A percentile compares a stretch with the other conserved stretches of the same genome.
Evolutionary conservation across 1,140 invertebrate genomes (phyloP).

Genomic region (Papilio dardanus): DNA sequence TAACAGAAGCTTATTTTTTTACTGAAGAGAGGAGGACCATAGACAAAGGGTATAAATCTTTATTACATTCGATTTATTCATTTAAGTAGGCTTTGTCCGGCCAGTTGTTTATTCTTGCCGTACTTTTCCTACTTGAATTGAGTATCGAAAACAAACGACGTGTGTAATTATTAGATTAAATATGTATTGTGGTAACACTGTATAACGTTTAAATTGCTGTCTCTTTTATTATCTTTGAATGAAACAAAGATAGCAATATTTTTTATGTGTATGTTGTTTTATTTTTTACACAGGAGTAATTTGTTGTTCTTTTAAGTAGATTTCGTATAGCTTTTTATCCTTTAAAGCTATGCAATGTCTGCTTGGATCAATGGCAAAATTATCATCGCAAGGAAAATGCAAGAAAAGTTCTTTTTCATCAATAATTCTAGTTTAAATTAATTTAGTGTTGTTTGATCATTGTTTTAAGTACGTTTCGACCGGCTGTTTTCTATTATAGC

Average conservation of each 20-base stretch:
- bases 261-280: no score
- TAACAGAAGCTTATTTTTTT: no score
- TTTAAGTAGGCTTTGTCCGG: conserved; percentile 48
- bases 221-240: no score
- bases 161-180: no score
- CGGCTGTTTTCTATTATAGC: conserved; percentile 52
- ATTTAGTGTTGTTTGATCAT: conserved; percentile 40
- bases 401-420: conserved; percentile 33
- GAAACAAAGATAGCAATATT: neutral
- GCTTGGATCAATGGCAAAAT: conserved; percentile 40
- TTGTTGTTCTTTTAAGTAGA: conserved; percentile 47
- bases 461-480: conserved; percentile 65
- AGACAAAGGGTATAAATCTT: neutral
- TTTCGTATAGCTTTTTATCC: conserved; percentile 43
- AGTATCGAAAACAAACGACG: neutral
- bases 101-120: conserved; percentile 37
- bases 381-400: neutral
- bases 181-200: no score
- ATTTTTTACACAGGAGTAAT: neutral
- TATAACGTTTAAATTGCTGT: no score
- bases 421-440: conserved; percentile 41
- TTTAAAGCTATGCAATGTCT: conserved; percentile 42
- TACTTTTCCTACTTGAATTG: conserved; percentile 39
- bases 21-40: neutral
- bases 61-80: conserved; percentile 13